phyloP scores from a whole-genome alignment of 2,113 vertebrate species.

The Menura novaehollandiae region DNA sequence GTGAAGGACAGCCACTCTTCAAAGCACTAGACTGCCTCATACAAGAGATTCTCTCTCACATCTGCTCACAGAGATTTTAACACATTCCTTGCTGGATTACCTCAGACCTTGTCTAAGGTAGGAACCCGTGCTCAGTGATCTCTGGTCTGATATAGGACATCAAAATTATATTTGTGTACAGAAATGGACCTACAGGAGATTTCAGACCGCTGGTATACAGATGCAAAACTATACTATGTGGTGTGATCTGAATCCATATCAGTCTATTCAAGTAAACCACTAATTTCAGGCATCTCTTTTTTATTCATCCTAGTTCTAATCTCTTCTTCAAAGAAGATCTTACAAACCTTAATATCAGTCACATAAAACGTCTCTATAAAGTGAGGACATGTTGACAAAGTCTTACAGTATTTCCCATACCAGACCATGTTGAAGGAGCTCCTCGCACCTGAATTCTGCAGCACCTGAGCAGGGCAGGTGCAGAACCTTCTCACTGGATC shows the following conservation, averaged over 20 bases:
- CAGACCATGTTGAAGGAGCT: background rate
- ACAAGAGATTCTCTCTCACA: background rate
- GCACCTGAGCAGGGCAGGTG: background rate
- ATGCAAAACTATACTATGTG: background rate
- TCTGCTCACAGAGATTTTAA: background rate
- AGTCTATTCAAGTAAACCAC: background rate
- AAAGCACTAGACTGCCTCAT: background rate
- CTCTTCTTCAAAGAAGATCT: background rate
- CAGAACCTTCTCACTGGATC: background rate
- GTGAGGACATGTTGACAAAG: background rate
- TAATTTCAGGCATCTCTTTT: background rate
- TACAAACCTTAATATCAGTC: background rate
- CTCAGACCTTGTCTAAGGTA: background rate
- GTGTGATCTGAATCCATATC: background rate
- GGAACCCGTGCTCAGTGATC: background rate
- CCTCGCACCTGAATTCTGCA: background rate
- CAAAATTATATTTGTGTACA: background rate
- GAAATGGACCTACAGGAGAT: background rate
- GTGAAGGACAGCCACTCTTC: background rate
- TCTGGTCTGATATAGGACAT: background rate
- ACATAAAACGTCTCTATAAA: background rate
- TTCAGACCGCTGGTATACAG: background rate
- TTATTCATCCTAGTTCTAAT: background rate
- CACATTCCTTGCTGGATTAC: rapidly evolving
- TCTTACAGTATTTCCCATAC: background rate